Percentiles rank a stretch among this genome's conserved stretches.
Evolutionary conservation across 2,797 vertebrate species (phyloP).

Genomic region (Triplophysa yarkandensis): DNA sequence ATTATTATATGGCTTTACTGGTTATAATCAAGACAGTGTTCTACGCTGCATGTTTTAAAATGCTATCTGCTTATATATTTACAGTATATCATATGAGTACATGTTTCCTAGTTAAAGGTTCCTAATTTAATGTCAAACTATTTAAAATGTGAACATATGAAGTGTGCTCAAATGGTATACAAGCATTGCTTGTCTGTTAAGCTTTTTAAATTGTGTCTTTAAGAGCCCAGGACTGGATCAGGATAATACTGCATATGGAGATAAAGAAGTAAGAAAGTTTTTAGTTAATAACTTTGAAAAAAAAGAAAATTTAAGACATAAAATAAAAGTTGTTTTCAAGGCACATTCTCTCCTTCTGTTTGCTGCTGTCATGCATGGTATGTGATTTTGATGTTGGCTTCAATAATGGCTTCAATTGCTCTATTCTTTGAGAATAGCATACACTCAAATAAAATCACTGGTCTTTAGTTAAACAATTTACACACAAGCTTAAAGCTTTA

Average conservation of each 20-base stretch:
- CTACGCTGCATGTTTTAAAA: slow-evolving; percentile 15
- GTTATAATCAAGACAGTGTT: neutral
- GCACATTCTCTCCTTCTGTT: neutral
- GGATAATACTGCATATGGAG: slow-evolving; percentile 71
- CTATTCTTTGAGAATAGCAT: neutral
- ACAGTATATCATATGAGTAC: slow-evolving; percentile 58
- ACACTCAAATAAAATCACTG: too few species aligned
- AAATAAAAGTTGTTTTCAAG: neutral
- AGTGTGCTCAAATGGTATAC: slow-evolving; percentile 64
- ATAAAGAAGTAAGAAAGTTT: slow-evolving; percentile 79
- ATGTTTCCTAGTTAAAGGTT: slow-evolving; percentile 24
- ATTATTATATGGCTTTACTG: neutral
- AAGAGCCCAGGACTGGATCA: slow-evolving; percentile 75
- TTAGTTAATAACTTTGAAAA: slow-evolving; percentile 15
- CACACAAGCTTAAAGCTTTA: too few species aligned
- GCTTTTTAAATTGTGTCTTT: slow-evolving; percentile 70
- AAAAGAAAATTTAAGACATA: neutral
- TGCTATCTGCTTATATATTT: slow-evolving; percentile 23
- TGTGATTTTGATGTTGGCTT: neutral
- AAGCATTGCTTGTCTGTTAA: slow-evolving; percentile 67
- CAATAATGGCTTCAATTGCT: neutral
- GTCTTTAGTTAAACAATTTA: too few species aligned
- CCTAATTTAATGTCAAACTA: slow-evolving; percentile 16
- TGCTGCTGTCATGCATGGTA: neutral
- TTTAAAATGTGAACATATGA: neutral